Evolutionary conservation across 2,888 invertebrate species (phyloP), one percentile per base, ranked within the genome.

Genomic region (Melieria picta): DNA sequence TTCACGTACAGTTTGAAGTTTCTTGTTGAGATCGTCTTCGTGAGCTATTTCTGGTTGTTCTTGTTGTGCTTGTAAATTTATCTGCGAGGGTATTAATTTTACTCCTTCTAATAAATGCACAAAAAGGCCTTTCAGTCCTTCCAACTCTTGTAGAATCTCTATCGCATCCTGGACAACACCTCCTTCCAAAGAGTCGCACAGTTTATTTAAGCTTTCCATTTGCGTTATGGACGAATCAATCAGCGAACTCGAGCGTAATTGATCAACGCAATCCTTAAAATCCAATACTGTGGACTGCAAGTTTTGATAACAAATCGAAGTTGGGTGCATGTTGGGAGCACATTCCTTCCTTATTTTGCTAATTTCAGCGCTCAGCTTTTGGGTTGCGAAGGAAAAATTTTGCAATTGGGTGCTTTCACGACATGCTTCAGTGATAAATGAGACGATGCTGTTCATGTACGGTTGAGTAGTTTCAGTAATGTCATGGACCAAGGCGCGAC

Each of bases 61-160:
- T 9, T 48, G 48, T 45, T 71, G 62, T 63, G 74, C 48, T 56
- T 67, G 68, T 5, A 55, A 73, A 55, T 63, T 52, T 16, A 50
- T 58, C 58, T 74, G 30, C 30, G 30, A 30, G 30, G 30, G 30
- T 30, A 30, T 30, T 30, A 30, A 30, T 30, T 30, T 73, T 1
- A 77, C 48, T 6, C 48, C 45, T 72, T 76, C 72, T 48, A 72
- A 55, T 10, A 77, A 30, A 48, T 68, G 46, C 10, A 64, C 69
- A 58, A 79, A 76, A 11, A 69, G 72, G 7, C 74, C 78, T 45
- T 77, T 76, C 43, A 76, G 72, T 2, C 72, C 66, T 73, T 80
- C 81, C 62, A 80, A 68, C 55, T 81, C 79, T 47, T 79, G 77
- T 43, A 80, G 58, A 9, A 80, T 73, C 66, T 78, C 78, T 7